Evolutionary conservation across 2,113 vertebrate species (phyloP), one percentile per base, ranked within the genome.

Genomic region (Melanocharis versteri): DNA sequence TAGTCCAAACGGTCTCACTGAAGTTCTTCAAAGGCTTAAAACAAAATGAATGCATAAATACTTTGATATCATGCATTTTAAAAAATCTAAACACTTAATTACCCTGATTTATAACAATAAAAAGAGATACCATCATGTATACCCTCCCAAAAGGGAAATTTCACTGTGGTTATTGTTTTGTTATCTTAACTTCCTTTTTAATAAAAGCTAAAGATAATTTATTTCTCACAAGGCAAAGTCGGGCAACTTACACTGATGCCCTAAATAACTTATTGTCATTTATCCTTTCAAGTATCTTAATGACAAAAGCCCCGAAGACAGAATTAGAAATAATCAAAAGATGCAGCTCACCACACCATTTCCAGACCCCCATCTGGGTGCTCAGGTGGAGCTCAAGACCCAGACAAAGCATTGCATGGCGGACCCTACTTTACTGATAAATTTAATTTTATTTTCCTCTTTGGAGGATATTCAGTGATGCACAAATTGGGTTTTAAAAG

Each of bases 401-500:
- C 81, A 80, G 61, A 73, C 76, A 94, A 91, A 94, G 61, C 79
- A 66, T 40, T 84, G 91, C 90, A 87, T 35, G 42, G 45, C 87
- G 48, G 56, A 94, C 69, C 71, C 81, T 92, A 64, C 82, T 94
- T 94, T 89, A 65, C 88, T 71, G 84, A 97, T 96, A 97, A 93
- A 97, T 90, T 93, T 91, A 92, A 97, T 96, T 96, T 96, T 94
- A 89, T 96, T 95, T 94, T 96, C 86, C 84, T 97, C 93, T 97
- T 95, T 93, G 90, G 93, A 97, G 93, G 95, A 95, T 96, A 96
- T 96, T 97, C 95, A 87, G 92, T 51, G 90, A 96, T 96, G 97
- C 94, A 97, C 96, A 96, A 97, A 97, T 97, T 94, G 96, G 94
- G 97, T 95, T 97, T 97, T 91, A 96, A 97, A 97, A 97, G 96